Conservation (phyloP, 2,113 vertebrate species). For the Carettochelys insculpta region DNA sequence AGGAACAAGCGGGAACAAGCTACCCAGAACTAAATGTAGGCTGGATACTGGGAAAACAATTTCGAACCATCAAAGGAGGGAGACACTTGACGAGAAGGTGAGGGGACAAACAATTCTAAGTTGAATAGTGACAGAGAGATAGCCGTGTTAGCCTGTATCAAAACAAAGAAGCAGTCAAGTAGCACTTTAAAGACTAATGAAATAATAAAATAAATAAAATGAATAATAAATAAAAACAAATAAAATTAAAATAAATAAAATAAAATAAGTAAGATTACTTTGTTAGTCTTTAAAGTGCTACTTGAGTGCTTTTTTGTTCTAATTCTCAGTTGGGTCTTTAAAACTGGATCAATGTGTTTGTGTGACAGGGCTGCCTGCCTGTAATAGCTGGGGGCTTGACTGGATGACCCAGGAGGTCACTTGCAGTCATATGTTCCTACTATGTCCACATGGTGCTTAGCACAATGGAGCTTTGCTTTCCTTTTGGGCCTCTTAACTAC, state of each 20-base stretch:
- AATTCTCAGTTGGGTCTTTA: background rate
- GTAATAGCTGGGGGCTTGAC: background rate
- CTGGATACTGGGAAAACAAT: background rate
- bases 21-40: background rate
- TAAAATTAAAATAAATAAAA: too few relatives aligned
- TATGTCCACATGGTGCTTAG: background rate
- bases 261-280: too few relatives aligned
- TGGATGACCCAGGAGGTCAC: too few relatives aligned
- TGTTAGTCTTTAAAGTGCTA: too few relatives aligned
- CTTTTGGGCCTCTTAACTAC: background rate
- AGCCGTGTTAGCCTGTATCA: too few relatives aligned
- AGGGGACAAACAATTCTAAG: background rate
- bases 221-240: too few relatives aligned
- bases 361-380: background rate
- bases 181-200: too few relatives aligned
- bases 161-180: too few relatives aligned
- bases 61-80: background rate
- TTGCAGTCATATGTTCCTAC: background rate
- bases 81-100: too few relatives aligned
- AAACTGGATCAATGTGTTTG: background rate
- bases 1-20: background rate
- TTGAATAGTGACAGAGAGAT: too few relatives aligned
- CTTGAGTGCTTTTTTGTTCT: too few relatives aligned
- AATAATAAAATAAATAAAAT: too few relatives aligned
- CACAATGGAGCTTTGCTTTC: background rate